Evolutionary conservation across 2,797 vertebrate genomes (phyloP), one percentile per base, ranked within the genome.

Genomic region (Uromys caudimaculatus): DNA sequence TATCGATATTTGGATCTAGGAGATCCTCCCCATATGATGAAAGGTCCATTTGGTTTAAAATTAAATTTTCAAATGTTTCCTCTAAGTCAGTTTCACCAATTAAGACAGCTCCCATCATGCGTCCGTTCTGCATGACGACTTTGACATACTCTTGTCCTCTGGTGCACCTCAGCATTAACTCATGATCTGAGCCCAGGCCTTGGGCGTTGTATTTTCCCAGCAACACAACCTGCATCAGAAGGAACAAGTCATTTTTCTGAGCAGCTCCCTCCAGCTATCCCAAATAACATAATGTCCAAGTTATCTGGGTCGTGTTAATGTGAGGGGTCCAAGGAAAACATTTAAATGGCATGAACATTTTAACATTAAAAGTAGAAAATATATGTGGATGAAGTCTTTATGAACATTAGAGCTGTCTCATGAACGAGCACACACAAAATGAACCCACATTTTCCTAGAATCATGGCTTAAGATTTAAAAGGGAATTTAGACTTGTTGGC

Each of bases 31-130:
- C 99, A 11, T 99, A 99, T 3, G 97, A 97, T 0, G 99, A 99
- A 96, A 99, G 98, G 97, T 99, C 99, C 99, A 99, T 99, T 76
- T 99, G 99, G 98, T 99, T 99, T 96, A 99, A 99, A 97, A 99
- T 99, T 71, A 99, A 97, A 97, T 99, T 99, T 98, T 99, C 99
- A 97, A 99, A 99, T 6, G 99, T 99, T 98, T 99, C 99, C 96
- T 99, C 99, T 95, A 99, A 98, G 96, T 99, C 99, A 0, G 99
- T 99, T 84, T 99, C 99, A 17, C 99, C 99, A 0, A 99, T 99
- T 11, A 99, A 98, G 94, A 99, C 98, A 0, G 99, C 99, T 88
- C 99, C 99, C 97, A 99, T 98, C 99, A 99, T 99, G 38, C 99
- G 98, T 1, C 99, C 99, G 0, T 98, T 98, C 44, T 99, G 99